Percentiles rank a stretch among this genome's conserved stretches.
phyloP scores from a whole-genome alignment of 1,140 invertebrate species.

The Scylla paramamosain region DNA sequence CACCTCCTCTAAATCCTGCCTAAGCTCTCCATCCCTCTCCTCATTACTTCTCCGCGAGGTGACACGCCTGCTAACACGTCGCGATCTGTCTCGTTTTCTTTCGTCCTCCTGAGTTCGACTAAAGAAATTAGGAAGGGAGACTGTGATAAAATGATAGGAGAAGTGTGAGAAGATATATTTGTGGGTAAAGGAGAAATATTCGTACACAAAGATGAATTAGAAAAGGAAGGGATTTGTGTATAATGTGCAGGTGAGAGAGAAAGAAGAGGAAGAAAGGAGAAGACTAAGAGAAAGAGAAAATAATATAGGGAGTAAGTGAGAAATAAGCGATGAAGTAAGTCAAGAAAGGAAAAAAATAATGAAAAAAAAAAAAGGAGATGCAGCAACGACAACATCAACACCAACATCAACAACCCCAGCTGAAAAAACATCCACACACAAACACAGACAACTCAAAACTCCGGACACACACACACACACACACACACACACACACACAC shows the following conservation, averaged over 20 bases:
- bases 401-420: neutral
- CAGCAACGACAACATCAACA: neutral
- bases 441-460: neutral
- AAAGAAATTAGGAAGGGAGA: too few species aligned
- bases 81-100: neutral
- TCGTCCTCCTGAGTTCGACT: too few species aligned
- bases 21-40: neutral
- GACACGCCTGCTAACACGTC: neutral
- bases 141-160: too few species aligned
- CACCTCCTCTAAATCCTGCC: neutral
- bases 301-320: neutral
- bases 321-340: neutral
- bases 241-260: neutral
- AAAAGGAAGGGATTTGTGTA: too few species aligned
- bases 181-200: too few species aligned
- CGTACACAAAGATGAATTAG: too few species aligned
- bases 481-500: constrained; percentile 41
- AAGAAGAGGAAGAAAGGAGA: too few species aligned
- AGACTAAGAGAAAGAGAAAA: neutral
- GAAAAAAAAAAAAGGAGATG: neutral
- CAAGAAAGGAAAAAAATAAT: too few species aligned
- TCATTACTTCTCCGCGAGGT: neutral
- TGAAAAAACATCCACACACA: neutral
- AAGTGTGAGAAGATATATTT: too few species aligned
- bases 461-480: neutral